Conservation (phyloP, 2,888 invertebrate genomes). For the Helobdella robusta region DNA sequence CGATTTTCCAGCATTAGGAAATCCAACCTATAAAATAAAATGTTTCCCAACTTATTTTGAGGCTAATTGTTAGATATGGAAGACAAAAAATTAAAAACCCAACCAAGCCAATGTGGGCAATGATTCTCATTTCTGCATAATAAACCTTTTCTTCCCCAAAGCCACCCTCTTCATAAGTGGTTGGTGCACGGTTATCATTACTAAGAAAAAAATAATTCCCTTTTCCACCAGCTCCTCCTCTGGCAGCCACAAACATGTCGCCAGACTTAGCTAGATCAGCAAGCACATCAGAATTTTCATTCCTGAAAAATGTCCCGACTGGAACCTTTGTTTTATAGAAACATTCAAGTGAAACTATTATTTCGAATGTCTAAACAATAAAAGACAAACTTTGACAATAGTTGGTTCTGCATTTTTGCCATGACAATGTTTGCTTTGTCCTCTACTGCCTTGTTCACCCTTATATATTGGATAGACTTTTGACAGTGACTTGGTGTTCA, state of each 20-base stretch:
- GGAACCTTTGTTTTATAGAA: constrained; percentile 34
- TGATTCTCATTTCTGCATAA: constrained; percentile 71
- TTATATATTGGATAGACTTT: constrained; percentile 57
- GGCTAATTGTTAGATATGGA: neutral
- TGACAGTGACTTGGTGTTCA: constrained; percentile 62
- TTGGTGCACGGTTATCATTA: constrained; percentile 67
- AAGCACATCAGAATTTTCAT: constrained; percentile 54
- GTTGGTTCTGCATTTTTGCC: constrained; percentile 54
- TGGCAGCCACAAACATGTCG: constrained; percentile 77
- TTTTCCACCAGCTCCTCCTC: constrained; percentile 89
- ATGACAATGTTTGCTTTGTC: constrained; percentile 64
- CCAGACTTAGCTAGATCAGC: constrained; percentile 62
- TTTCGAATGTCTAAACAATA: neutral
- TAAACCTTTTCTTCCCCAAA: constrained; percentile 57
- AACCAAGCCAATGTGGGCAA: constrained; percentile 76
- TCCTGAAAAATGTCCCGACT: constrained; percentile 62
- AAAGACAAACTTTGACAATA: constrained; percentile 25
- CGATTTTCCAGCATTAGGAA: constrained; percentile 95
- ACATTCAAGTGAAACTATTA: neutral
- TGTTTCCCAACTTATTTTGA: neutral
- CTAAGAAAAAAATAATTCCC: constrained; percentile 85
- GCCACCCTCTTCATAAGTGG: constrained; percentile 77
- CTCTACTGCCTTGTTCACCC: constrained; percentile 66
- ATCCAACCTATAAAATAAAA: constrained; percentile 50
- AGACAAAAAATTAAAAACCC: neutral